phyloP scores from a whole-genome alignment of 2,113 vertebrate species.

The Grallaria varia region DNA sequence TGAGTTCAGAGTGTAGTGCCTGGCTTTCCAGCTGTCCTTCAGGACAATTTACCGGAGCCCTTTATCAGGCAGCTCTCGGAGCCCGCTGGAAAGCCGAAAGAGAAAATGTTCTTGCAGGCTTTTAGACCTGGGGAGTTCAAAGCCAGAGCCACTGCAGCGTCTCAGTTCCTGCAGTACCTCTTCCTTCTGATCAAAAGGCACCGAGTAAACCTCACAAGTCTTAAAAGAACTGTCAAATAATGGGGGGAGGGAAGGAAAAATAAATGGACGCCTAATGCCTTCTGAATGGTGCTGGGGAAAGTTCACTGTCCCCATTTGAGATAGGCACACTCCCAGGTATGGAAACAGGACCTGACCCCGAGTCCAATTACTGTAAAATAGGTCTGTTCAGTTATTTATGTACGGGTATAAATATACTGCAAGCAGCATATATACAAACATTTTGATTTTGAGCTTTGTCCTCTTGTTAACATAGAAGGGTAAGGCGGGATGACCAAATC shows the following conservation, averaged over 20 bases:
- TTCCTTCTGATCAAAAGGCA: constrained; percentile 61
- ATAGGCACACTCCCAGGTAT: neutral
- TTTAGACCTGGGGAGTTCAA: constrained; percentile 76
- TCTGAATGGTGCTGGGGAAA: neutral
- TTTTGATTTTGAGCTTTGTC: neutral
- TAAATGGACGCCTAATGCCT: constrained; percentile 2
- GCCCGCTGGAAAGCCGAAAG: constrained; percentile 23
- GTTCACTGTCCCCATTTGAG: constrained; percentile 17
- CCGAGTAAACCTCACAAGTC: constrained; percentile 36
- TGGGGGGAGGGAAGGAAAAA: constrained; percentile 54
- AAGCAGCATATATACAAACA: accelerated
- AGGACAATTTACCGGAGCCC: constrained; percentile 53
- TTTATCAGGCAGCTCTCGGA: constrained; percentile 23
- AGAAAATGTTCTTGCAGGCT: constrained; percentile 68
- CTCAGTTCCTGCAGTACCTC: constrained; percentile 45
- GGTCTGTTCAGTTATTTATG: neutral
- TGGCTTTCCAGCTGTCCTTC: constrained; percentile 51
- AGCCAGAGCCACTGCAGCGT: constrained; percentile 26
- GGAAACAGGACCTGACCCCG: neutral
- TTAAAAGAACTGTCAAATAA: constrained; percentile 66
- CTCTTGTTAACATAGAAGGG: neutral
- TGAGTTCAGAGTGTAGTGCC: neutral
- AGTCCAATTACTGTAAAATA: neutral
- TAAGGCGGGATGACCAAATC: neutral
- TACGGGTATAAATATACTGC: neutral